Base-by-base conservation (phyloP, 1,140 invertebrate genomes). In the Phenacoccus solenopsis region DNA sequence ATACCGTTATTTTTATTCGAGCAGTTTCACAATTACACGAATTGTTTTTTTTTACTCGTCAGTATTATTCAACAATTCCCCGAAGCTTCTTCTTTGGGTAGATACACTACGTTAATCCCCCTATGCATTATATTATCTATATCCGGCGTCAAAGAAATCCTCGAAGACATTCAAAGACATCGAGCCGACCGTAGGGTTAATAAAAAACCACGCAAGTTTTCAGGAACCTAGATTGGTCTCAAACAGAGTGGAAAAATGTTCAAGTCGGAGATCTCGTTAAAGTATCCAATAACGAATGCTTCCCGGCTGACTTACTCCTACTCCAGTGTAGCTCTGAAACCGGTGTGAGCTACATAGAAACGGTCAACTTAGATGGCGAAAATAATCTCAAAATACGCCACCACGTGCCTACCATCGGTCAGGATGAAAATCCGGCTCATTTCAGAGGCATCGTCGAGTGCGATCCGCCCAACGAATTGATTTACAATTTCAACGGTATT, bases 271-370 rank as follows among this genome's bases (percentile, higher is more conserved):
- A 96, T 79, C 86, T 97, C 73, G 88, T 94, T 70, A 91, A 91
- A 81, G 87, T 96, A 32, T 81, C 83, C 73, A 93, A 93, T 80
- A 90, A 94, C 76, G 86, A 87, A 76, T 93, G 94, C 79, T 96
- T 97, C 78, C 94, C 94, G 4, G 93, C 93, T n/a, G 94, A 98
- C 82, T 81, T 98, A 27, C 81, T 96, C 69, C 75, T 97, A 1
- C 78, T 97, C 64, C 87, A 93, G 0, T 95, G 93, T 4, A 91
- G 88, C 88, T 89, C 76, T 21, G 28, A 24, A 22, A 3, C 25
- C 96, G 91, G 90, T 49, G 94, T 98, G 84, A 98, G 95, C 76
- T 99, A 98, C 79, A 96, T 99, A 76, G 96, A 99, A 82, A 99
- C 98, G 16, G 91, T 96, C 13, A 98, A 98, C 82, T 81, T 99